Conservation (phyloP, 2,797 vertebrate species). For the Hydrocynus forskahlii region DNA sequence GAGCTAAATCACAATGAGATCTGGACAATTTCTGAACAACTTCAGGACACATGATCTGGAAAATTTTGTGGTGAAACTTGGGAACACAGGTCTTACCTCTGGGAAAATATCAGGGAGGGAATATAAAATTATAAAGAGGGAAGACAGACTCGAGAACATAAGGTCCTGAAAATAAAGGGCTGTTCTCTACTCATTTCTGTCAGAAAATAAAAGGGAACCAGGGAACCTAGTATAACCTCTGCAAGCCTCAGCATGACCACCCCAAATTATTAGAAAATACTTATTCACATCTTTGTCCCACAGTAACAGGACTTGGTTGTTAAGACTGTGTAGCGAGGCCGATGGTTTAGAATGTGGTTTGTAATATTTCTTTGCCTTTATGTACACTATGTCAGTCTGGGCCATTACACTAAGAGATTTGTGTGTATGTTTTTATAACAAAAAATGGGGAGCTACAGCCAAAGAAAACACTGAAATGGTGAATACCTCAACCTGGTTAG, state of each 20-base stretch:
- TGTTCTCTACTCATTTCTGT: no score
- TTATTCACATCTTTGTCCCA: neutral
- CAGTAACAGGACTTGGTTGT: neutral
- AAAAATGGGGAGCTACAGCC: slow-evolving; percentile 56
- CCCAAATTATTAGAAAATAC: neutral
- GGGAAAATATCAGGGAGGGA: no score
- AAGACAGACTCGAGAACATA: no score
- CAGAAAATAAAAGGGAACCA: no score
- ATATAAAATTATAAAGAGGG: no score
- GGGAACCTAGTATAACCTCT: no score
- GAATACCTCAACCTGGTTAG: slow-evolving; percentile 3
- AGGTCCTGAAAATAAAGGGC: no score
- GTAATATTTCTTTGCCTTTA: slow-evolving; percentile 16
- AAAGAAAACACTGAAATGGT: slow-evolving; percentile 59
- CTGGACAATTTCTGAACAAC: no score
- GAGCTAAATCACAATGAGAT: no score
- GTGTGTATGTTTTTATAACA: slow-evolving; percentile 12
- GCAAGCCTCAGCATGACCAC: neutral
- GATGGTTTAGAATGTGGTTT: neutral
- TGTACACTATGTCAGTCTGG: slow-evolving; percentile 4
- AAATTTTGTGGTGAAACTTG: no score
- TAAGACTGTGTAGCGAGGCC: neutral
- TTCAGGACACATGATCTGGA: no score
- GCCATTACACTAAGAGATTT: neutral
- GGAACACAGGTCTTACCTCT: no score